These are phyloP conservation scores for Ochropleura plecta DNA, from an alignment of 2,888 invertebrate species.

Conservation along the genomic window DNA sequence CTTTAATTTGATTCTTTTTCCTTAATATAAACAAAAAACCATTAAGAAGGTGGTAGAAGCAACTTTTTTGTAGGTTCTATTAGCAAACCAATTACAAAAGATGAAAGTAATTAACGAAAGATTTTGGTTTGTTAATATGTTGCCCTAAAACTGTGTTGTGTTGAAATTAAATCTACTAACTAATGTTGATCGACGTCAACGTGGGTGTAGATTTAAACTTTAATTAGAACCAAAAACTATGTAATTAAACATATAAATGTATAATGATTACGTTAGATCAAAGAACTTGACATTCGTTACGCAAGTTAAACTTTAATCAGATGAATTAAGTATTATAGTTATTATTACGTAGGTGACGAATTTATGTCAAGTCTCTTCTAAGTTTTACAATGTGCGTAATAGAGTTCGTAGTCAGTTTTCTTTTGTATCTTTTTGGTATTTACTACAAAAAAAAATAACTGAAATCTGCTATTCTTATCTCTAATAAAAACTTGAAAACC, in stretches of 20 bases:
- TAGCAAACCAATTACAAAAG: neutral
- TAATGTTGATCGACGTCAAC: constrained; percentile 15
- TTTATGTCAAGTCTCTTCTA: neutral
- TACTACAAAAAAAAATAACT: too few species aligned
- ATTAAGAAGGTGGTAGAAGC: neutral
- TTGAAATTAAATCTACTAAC: constrained; percentile 7
- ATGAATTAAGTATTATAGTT: neutral
- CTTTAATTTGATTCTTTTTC: too few species aligned
- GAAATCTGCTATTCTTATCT: too few species aligned
- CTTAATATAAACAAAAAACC: too few species aligned
- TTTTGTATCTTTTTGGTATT: too few species aligned
- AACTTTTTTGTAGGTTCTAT: too few species aligned
- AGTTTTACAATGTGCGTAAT: too few species aligned
- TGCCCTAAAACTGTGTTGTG: constrained; percentile 10
- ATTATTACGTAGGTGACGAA: neutral
- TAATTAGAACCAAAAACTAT: neutral
- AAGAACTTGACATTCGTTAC: neutral
- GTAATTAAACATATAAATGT: constrained; percentile 23
- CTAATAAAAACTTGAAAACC: too few species aligned
- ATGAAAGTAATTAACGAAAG: constrained; percentile 22
- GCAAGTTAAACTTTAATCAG: constrained; percentile 24
- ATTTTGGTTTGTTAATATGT: constrained; percentile 12
- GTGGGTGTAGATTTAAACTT: constrained; percentile 11
- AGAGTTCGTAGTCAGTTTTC: too few species aligned
- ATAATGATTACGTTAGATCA: constrained; percentile 26